Conservation (phyloP, 2,113 vertebrate genomes). For the Camelus dromedarius region DNA sequence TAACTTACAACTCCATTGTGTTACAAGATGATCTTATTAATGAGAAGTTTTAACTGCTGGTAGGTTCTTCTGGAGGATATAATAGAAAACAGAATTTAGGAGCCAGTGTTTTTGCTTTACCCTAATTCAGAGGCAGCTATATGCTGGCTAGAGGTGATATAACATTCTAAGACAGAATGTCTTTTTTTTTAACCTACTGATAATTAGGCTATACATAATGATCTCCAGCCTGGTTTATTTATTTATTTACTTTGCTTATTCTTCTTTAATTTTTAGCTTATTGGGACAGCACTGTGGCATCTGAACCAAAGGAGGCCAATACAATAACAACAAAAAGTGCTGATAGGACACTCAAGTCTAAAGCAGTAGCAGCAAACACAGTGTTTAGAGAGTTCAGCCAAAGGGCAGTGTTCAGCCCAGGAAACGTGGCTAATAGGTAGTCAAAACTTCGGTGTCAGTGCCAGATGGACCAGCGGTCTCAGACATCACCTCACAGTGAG, state of each 20-base stretch:
- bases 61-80: not conserved
- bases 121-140: constrained; percentile 2
- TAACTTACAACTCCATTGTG: not conserved
- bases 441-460: constrained; percentile 50
- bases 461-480: constrained; percentile 73
- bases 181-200: not conserved
- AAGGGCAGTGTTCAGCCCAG: constrained; percentile 63
- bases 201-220: not conserved
- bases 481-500: constrained; percentile 63
- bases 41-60: not conserved
- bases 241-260: constrained; percentile 19
- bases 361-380: constrained; percentile 46
- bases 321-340: constrained; percentile 71
- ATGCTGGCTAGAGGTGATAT: not conserved
- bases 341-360: constrained; percentile 72
- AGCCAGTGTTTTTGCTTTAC: not conserved
- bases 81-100: not conserved
- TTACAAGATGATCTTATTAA: constrained; percentile 9
- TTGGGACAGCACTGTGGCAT: not conserved
- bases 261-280: constrained; percentile 52
- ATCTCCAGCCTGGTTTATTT: not conserved
- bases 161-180: not conserved
- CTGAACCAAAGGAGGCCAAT: constrained; percentile 72
- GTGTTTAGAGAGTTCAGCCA: constrained; percentile 75
- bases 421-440: constrained; percentile 51